Evolutionary conservation across 2,113 vertebrate genomes (phyloP), one percentile per base, ranked within the genome.

Genomic region (Macrotus californicus): DNA sequence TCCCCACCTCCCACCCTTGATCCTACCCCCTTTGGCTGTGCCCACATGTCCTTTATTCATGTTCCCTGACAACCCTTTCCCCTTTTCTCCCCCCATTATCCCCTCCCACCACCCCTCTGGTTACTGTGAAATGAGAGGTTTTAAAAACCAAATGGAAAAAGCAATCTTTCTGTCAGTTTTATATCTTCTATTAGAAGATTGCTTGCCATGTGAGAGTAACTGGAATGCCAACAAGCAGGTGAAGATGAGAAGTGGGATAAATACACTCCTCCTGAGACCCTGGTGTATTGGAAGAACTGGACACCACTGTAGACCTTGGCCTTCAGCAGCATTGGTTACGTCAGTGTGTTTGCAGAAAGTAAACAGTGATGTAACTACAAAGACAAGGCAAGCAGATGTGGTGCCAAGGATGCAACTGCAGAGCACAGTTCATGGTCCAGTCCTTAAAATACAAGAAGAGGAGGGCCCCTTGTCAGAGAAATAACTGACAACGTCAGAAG

Each of bases 291-390:
- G 22, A 70, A 56, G 54, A 50, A 43, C 26, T 13, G 52, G 66
- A 43, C 70, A 16, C 2, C 3, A 34, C 80, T 39, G 11, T 2
- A 50, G 50, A n/a, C 89, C 46, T 1, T 0, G 6, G 0, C 67
- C 19, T 70, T 73, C 31, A 4, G 46, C 39, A 22, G 21, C 41
- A 66, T 50, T 41, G 39, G 54, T 56, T 64, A 94, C 43, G 85
- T 34, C 66, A 81, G 34, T 18, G 8, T 5, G 14, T 81, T 76
- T 81, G 66, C 67, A 41, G 73, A 61, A 76, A 81, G 59, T 36
- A 61, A 89, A 56, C 41, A n/a, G 52, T 22, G 54, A 85, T n/a
- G 16, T 67, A 50, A 70, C 56, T 29, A 19, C 50, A 67, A 72
- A 50, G 76, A 39, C 24, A 22, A 39, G 59, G 84, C 13, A n/a